Evolutionary conservation across 2,797 vertebrate species (phyloP), one percentile per base, ranked within the genome.

Genomic region (Odontamblyopus rebecca): DNA sequence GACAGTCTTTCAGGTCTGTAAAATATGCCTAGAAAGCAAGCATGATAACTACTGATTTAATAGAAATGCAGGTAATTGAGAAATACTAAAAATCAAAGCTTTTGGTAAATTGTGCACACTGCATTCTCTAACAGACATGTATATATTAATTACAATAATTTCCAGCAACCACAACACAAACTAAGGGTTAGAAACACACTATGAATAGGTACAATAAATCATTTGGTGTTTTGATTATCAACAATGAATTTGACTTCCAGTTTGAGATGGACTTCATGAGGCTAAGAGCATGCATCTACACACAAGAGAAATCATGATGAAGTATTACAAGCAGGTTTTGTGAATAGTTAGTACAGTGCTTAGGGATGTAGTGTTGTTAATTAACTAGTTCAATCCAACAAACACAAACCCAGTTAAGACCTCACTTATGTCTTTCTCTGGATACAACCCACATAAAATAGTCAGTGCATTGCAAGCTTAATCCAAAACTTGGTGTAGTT

Each of bases 391-490:
- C 3, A 56, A 69, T 66, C 59, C 64, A 73, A 67, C 70, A 76
- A 7, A 87, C 84, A 81, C 73, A 76, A 74, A 75, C 71, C 64
- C 68, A 61, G 56, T 83, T 86, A 61, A 71, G 71, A 19, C 75
- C 90, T 84, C 85, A 84, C 86, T 91, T 90, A 90, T 93, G 89
- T 91, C 89, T 89, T 92, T 93, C 77, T 86, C 82, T 88, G 75
- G 85, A 93, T 86, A 92, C 85, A 74, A 85, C 8, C 11, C 71
- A 59, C 69, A 57, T 67, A 50, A 83, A 81, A 75, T 79, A 67
- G 68, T 81, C 53, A 79, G 70, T 92, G 87, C 89, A 87, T 96
- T 95, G 95, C 95, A 96, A 96, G 94, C 93, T 91, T 94, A 95
- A 95, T 90, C 93, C 93, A 75, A 85, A 74, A 83, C 23, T 60